These are phyloP conservation scores for Patella pellucida DNA, from an alignment of 2,888 invertebrate species.

Conservation along the genomic window DNA sequence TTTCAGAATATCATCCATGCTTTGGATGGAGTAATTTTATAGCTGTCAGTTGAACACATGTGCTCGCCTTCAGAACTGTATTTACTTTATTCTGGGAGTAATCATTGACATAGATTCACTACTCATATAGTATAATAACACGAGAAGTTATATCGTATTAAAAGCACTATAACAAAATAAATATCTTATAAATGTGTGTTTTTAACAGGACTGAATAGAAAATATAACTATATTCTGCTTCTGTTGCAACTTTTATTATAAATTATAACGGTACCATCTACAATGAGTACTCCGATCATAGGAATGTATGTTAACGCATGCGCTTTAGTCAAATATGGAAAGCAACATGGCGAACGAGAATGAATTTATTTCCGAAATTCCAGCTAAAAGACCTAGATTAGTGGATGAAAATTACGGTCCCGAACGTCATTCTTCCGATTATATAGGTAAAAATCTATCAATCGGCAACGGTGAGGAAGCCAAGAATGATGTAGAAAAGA, in stretches of 20 bases:
- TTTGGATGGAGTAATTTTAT: constrained; percentile 4
- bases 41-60: neutral
- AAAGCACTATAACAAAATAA: too few relatives aligned
- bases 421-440: constrained; percentile 16
- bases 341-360: constrained; percentile 44
- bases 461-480: constrained; percentile 6
- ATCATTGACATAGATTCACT: too few relatives aligned
- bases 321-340: constrained; percentile 9
- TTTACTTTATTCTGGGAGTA: neutral
- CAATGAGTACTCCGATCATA: constrained; percentile 3
- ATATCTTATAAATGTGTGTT: too few relatives aligned
- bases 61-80: neutral
- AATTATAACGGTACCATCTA: too few relatives aligned
- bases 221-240: too few relatives aligned
- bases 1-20: constrained; percentile 85
- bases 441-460: constrained; percentile 3
- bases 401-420: constrained; percentile 17
- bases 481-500: neutral
- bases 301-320: constrained; percentile 1
- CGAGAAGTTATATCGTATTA: too few relatives aligned
- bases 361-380: constrained; percentile 22
- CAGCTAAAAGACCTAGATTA: constrained; percentile 35
- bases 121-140: too few relatives aligned
- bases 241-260: too few relatives aligned
- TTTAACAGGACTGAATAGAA: too few relatives aligned